Evolutionary conservation across 2,888 invertebrate genomes (phyloP), one percentile per base, ranked within the genome.

Genomic region (Troides aeacus): DNA sequence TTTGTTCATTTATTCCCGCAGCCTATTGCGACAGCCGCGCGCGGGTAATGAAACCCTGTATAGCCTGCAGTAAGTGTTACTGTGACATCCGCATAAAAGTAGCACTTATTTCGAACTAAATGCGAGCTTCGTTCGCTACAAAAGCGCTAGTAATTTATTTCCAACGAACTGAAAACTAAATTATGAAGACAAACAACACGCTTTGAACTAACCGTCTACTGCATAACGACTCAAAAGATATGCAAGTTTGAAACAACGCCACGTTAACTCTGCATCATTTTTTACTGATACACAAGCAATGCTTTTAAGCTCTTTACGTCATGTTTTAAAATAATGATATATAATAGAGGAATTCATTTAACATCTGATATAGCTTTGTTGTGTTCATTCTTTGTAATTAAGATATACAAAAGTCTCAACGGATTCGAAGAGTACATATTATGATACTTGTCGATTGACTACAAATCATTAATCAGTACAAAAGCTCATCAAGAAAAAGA

Each of bases 111-210:
- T 57, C n/a, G 21, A 57, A 57, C 57, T 57, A 57, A 57, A 57
- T 12, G 57, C 57, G 23, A 8, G 57, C 57, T 57, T 30, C 12
- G 21, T 64, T 56, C 24, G 63, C 36, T 56, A 21, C 63, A 53
- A 53, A 21, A 64, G 58, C 58, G 42, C 24, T 18, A 10, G 58
- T 64, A 42, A 64, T 57, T 64, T 42, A 64, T 64, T 64, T 58
- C 57, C n/a, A 64, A 57, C 57, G 58, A 64, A 64, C 58, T 64
- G 23, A 12, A 64, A 58, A 58, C 58, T 64, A 64, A 58, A 64
- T 64, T 64, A 64, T 58, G 24, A 57, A 42, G 39, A 42, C 57
- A 23, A 42, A 23, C 64, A 64, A 42, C 23, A 58, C 17, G 58
- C 58, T 64, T 64, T 58, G 42, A 64, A 64, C 57, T 24, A 58